Percentiles rank a stretch among this genome's conserved stretches.
Conservation (phyloP, 2,113 vertebrate genomes). For the Dipodomys ordii region DNA sequence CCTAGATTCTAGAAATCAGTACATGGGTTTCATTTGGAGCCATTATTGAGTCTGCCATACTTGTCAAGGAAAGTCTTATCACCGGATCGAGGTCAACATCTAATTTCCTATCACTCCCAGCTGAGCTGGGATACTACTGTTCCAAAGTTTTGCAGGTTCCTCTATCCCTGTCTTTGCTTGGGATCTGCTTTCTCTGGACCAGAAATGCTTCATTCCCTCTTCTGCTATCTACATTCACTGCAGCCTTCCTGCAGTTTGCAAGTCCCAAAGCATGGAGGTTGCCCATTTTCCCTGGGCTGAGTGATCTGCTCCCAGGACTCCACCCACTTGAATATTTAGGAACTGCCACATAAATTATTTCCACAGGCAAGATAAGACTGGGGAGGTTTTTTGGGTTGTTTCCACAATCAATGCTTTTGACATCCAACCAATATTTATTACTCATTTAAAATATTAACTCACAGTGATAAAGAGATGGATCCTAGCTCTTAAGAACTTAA, state of each 20-base stretch:
- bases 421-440: constrained; percentile 49
- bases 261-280: neutral
- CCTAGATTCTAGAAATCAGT: neutral
- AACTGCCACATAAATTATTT: constrained; percentile 41
- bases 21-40: neutral
- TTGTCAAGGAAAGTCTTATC: neutral
- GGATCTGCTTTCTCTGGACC: neutral
- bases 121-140: neutral
- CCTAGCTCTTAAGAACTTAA: constrained; percentile 3
- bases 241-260: rapidly evolving
- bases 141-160: neutral
- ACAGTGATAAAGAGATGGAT: neutral
- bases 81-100: neutral
- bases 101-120: neutral
- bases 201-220: neutral
- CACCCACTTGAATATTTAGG: neutral
- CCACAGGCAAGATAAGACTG: neutral
- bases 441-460: constrained; percentile 50
- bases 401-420: constrained; percentile 55
- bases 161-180: neutral
- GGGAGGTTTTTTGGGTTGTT: constrained; percentile 1
- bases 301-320: neutral
- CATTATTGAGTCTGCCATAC: neutral
- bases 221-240: neutral
- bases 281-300: neutral